Base-by-base conservation (phyloP, 2,113 vertebrate genomes). In the Cyrtonyx montezumae region DNA sequence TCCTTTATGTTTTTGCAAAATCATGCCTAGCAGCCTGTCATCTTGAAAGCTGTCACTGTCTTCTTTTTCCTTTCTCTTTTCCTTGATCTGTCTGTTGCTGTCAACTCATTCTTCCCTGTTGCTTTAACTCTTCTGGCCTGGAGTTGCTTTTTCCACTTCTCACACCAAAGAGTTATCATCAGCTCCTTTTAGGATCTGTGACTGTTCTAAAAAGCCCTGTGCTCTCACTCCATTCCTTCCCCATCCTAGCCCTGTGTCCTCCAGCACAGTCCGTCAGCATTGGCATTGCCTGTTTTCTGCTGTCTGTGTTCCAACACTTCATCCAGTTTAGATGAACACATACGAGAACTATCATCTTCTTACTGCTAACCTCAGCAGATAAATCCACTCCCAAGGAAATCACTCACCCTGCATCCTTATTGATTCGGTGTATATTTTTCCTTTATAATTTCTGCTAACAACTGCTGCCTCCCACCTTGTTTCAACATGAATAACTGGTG, bases 331-430 rank as follows among this genome's bases (percentile, higher is more conserved):
- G 68, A 77, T 79, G 48, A 91, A 86, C 25, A 43, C 20, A 46
- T 0, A 4, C 42, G 45, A 59, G 25, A 80, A 63, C 56, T 70
- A 71, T 16, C 8, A 59, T 37, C 59, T 9, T 80, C 45, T 77
- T 30, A 70, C 65, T 88, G 79, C 88, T 94, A 75, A 78, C 76
- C 79, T 80, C 90, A 87, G 83, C 79, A 90, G 51, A 59, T 42
- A 69, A 84, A 78, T 9, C 70, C 67, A 36, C 65, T 43, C 69
- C 61, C 55, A 43, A 82, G 83, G 63, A 43, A 51, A 94, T 45
- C 87, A 19, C n/a, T 91, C 91, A 74, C 73, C 69, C 40, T 1
- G 5, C 76, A 91, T 59, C 68, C 67, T 49, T 9, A 93, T 79
- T 70, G 84, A 93, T 77, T 51, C 77, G 70, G 18, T 70, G 51